phyloP scores from a whole-genome alignment of 2,113 vertebrate species.

The Stigmatopora argus region DNA sequence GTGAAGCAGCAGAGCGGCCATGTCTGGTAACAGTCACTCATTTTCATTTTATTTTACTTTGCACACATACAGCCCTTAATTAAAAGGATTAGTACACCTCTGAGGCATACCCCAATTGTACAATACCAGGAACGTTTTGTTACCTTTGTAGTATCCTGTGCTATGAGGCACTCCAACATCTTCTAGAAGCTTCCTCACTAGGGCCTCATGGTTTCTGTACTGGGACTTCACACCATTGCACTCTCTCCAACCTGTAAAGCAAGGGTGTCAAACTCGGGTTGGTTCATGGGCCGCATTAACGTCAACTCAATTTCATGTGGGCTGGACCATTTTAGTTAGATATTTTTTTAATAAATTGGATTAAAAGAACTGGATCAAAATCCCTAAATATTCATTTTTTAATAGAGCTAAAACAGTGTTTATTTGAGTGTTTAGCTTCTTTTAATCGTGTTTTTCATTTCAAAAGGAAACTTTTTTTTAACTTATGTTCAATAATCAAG shows the following conservation, averaged over 20 bases:
- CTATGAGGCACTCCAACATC: slow-evolving; percentile 62
- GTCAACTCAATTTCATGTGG: too few relatives aligned
- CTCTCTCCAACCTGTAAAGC: slow-evolving; percentile 65
- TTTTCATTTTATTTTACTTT: neutral
- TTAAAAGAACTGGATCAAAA: too few relatives aligned
- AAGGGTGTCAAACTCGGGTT: too few relatives aligned
- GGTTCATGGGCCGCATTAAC: too few relatives aligned
- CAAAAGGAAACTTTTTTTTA: too few relatives aligned
- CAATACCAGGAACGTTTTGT: slow-evolving; percentile 23
- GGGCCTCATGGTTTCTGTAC: slow-evolving; percentile 51
- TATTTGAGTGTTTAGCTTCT: too few relatives aligned
- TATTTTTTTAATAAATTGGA: too few relatives aligned
- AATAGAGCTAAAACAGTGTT: too few relatives aligned
- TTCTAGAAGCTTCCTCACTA: slow-evolving; percentile 62
- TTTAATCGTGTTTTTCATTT: too few relatives aligned
- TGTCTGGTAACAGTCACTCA: neutral
- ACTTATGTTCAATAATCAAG: too few relatives aligned
- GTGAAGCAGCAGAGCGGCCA: slow-evolving; percentile 23
- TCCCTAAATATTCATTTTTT: too few relatives aligned
- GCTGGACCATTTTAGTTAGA: too few relatives aligned
- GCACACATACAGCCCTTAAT: neutral
- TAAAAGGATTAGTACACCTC: slow-evolving; percentile 24
- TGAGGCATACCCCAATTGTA: slow-evolving; percentile 21
- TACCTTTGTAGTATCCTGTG: slow-evolving; percentile 65
- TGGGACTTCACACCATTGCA: slow-evolving; percentile 62